These are phyloP conservation scores for Nyleta sp. DNA, from an alignment of 2,888 invertebrate species.

Conservation along the genomic window DNA sequence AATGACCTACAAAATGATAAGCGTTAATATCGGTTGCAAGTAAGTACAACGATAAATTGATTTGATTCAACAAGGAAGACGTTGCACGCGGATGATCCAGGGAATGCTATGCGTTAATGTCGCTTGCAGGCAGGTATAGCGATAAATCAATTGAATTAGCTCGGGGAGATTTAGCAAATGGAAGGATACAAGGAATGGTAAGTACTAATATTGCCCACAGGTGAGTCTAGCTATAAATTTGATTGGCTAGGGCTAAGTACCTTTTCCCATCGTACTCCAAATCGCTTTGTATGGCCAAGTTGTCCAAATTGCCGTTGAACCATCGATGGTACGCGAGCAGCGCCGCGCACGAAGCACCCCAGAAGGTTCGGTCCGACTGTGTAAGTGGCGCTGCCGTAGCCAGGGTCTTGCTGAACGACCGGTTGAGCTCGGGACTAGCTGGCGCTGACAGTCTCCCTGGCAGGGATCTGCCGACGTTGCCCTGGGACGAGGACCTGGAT, in stretches of 20 bases:
- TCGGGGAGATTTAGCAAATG: too few relatives aligned
- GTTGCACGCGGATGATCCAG: too few relatives aligned
- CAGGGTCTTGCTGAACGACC: conserved; percentile 76
- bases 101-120: too few relatives aligned
- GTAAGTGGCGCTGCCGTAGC: conserved; percentile 59
- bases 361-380: conserved; percentile 77
- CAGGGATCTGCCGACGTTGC: conserved; percentile 78
- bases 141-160: too few relatives aligned
- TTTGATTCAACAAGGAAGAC: too few relatives aligned
- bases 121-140: too few relatives aligned
- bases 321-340: conserved; percentile 82
- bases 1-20: too few relatives aligned
- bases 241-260: conserved; percentile 64
- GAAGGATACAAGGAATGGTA: too few relatives aligned
- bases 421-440: conserved; percentile 79
- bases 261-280: conserved; percentile 78
- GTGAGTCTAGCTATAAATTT: too few relatives aligned
- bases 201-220: too few relatives aligned
- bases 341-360: conserved; percentile 79
- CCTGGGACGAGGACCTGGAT: conserved; percentile 82
- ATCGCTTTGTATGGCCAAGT: conserved; percentile 71
- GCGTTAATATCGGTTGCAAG: too few relatives aligned
- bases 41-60: too few relatives aligned
- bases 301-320: conserved; percentile 81
- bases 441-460: conserved; percentile 78